These are phyloP conservation scores for Heterocephalus glaber DNA, from an alignment of 2,113 vertebrate species.

Conservation along the genomic window DNA sequence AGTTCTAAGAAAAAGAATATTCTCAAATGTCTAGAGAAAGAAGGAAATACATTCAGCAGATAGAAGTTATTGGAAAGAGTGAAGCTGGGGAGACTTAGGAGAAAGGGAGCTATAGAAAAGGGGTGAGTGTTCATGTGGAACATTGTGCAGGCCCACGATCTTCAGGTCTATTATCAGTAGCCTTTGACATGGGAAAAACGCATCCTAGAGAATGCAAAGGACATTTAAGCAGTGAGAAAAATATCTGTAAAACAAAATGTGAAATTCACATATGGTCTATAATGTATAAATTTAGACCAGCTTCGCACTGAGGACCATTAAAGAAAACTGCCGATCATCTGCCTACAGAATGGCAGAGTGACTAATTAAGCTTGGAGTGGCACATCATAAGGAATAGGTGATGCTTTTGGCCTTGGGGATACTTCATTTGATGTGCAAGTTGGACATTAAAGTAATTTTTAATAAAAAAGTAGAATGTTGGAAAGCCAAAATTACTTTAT, in stretches of 20 bases:
- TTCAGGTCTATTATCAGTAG: too few relatives aligned
- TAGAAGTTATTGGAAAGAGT: not conserved
- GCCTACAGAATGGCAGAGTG: not conserved
- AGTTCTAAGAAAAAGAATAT: not conserved
- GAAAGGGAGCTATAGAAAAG: not conserved
- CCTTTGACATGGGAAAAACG: not conserved
- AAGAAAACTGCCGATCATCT: slow-evolving; percentile 37
- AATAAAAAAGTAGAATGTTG: slow-evolving; percentile 35
- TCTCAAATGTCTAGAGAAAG: not conserved
- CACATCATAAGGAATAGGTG: slow-evolving; percentile 64
- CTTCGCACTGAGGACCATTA: slow-evolving; percentile 29
- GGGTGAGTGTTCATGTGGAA: not conserved
- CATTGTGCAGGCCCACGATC: not conserved
- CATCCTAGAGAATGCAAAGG: not conserved
- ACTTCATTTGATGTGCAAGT: slow-evolving; percentile 52
- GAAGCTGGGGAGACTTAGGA: not conserved
- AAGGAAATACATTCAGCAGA: not conserved
- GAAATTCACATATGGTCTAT: not conserved
- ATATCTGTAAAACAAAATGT: not conserved
- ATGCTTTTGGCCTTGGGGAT: slow-evolving; percentile 64
- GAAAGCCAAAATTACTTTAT: slow-evolving; percentile 58
- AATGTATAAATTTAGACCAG: not conserved
- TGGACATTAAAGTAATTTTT: slow-evolving; percentile 61
- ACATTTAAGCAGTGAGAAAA: not conserved
- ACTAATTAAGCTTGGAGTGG: slow-evolving; percentile 55